These are phyloP conservation scores for Oreochromis aureus DNA, from an alignment of 2,113 vertebrate species.

Conservation along the genomic window DNA sequence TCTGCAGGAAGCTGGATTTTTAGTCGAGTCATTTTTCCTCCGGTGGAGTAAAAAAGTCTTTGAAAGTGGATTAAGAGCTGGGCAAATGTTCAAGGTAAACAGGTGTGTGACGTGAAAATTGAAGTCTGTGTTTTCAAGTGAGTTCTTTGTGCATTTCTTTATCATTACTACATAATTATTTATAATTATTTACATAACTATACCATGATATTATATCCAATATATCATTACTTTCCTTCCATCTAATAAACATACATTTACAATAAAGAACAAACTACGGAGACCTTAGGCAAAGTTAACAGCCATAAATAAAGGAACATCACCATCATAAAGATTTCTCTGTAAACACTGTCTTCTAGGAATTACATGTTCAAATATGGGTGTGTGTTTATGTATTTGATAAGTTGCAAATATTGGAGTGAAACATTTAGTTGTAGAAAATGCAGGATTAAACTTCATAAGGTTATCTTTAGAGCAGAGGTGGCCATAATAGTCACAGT, in stretches of 20 bases:
- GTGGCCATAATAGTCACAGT: background rate
- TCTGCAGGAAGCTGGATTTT: background rate
- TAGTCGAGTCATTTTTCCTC: background rate
- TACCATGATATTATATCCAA: background rate
- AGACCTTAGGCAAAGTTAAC: background rate
- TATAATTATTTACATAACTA: background rate
- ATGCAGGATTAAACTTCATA: background rate
- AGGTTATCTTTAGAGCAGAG: background rate
- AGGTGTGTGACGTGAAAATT: background rate
- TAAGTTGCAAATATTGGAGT: background rate
- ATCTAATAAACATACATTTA: background rate
- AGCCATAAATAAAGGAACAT: background rate
- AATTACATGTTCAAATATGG: background rate
- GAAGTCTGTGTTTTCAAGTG: background rate
- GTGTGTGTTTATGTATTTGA: background rate
- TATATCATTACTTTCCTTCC: background rate
- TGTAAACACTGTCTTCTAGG: background rate
- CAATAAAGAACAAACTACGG: background rate
- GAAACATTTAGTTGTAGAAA: background rate
- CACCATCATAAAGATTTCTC: background rate
- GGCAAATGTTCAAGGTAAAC: background rate
- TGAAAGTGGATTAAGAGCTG: background rate
- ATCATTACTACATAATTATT: background rate
- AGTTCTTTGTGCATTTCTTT: background rate
- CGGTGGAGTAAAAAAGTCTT: background rate